Evolutionary conservation across 2,797 vertebrate genomes (phyloP), one percentile per base, ranked within the genome.

Genomic region (Trachops cirrhosus): DNA sequence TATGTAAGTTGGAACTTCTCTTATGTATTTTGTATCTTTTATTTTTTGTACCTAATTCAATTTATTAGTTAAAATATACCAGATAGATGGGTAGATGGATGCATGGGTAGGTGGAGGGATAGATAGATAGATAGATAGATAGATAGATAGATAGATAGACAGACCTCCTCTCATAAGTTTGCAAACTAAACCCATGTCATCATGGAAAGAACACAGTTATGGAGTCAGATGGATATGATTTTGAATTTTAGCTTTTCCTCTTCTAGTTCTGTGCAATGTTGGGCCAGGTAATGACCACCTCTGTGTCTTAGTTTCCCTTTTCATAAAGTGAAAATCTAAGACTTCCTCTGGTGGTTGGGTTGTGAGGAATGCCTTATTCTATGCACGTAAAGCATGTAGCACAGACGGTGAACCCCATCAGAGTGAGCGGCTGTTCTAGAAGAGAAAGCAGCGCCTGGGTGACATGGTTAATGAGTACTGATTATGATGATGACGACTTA

Each of bases 1-100:
- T 99, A 99, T 73, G 99, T 99, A 98, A 99, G 99, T 88, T 57
- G 71, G 11, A 21, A 37, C 34, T 89, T 75, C 44, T 87, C 34
- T 93, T 93, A 68, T 18, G 1, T 4, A 19, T 52, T 91, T 83
- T 6, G 10, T 64, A 50, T 77, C 22, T 93, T 95, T 48, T 44
- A 48, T 37, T 59, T 74, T 89, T 95, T 87, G 37, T 39, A 73
- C 67, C 29, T 18, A 68, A 85, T 74, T 75, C 29, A 89, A 29
- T 52, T 44, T 79, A 52, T 62, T 74, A 77, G 52, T 54, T 78
- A 89, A 95, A 68, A 75, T 77, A 52, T 16, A 79, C 52, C 21
- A 2, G 26, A 21, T 59, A 10, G n/a, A 68, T 46, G 9, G 32
- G 21, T 59, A 15, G 74, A 32, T 18, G 11, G 37, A 62, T n/a